Evolutionary conservation across 2,888 invertebrate genomes (phyloP), one percentile per base, ranked within the genome.

Genomic region (Drosophila algonquin): DNA sequence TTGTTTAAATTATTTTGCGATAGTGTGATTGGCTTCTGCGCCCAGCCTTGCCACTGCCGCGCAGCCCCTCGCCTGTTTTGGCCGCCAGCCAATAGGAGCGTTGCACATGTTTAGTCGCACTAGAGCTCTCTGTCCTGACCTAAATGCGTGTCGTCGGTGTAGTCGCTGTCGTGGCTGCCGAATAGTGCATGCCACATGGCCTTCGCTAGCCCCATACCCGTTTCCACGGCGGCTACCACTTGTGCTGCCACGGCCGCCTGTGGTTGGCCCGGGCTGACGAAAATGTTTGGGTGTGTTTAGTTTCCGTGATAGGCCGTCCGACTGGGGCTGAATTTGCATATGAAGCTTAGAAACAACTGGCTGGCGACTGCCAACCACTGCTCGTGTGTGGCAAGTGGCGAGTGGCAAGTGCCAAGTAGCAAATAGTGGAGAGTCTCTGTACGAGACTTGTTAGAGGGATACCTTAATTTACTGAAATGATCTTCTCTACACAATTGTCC

Each of bases 21-120:
- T 91, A 91, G 91, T 91, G 91, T 92, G 92, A 91, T 91, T 91
- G 91, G 91, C 91, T 90, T 92, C 89, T 86, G 82, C 60, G 57
- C 63, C 69, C 64, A 57, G 24, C 58, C 54, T 46, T 40, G 40
- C 65, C 55, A 32, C 21, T 50, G 18, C 55, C 44, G 45, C 45
- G 35, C 68, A 69, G 73, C 75, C 75, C 77, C 69, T 72, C 77
- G 81, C 76, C 73, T 73, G 75, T 72, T 81, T 79, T 76, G 79
- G 67, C 71, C 68, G 68, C 81, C 54, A 85, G 79, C 90, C 90
- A 90, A 90, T 90, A 76, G 80, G 77, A 85, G 76, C 75, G 60
- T 89, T 90, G 90, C 86, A 87, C 63, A 83, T 85, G 85, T 78
- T 85, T 85, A 85, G 85, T 81, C 84, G 81, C 78, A 82, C 73